These are phyloP conservation scores for Amblyornis subalaris DNA, from an alignment of 2,113 vertebrate genomes.

Conservation along the genomic window DNA sequence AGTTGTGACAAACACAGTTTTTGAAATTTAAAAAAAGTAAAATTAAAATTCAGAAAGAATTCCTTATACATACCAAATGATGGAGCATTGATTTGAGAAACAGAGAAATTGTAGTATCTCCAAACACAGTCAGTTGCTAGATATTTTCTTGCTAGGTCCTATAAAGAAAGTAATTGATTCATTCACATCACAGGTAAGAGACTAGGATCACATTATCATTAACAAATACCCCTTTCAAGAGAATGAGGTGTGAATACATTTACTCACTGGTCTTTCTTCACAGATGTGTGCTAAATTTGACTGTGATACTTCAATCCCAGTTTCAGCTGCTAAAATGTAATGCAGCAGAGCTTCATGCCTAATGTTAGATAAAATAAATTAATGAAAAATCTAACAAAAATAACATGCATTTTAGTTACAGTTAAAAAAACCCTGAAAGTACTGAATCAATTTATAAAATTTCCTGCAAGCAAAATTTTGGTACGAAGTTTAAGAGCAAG, in stretches of 20 bases:
- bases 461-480: background rate
- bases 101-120: conserved; percentile 90
- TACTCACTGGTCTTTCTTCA: conserved; percentile 81
- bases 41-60: background rate
- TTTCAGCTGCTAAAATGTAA: conserved; percentile 87
- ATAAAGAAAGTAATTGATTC: background rate
- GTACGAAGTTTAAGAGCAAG: background rate
- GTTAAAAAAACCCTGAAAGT: background rate
- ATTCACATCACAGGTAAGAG: background rate
- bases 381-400: background rate
- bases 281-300: conserved; percentile 89
- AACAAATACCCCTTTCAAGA: background rate
- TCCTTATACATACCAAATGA: conserved; percentile 79
- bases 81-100: conserved; percentile 82
- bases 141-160: conserved; percentile 78
- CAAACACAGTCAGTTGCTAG: conserved; percentile 78
- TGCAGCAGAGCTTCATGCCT: conserved; percentile 87
- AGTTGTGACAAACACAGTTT: background rate
- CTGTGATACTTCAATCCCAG: conserved; percentile 89
- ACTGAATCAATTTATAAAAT: conserved; percentile 11
- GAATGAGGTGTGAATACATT: background rate
- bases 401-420: background rate
- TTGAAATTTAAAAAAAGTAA: background rate
- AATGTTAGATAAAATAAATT: conserved; percentile 29
- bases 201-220: background rate